phyloP scores from a whole-genome alignment of 2,888 invertebrate species.

The Alsophila aescularia region DNA sequence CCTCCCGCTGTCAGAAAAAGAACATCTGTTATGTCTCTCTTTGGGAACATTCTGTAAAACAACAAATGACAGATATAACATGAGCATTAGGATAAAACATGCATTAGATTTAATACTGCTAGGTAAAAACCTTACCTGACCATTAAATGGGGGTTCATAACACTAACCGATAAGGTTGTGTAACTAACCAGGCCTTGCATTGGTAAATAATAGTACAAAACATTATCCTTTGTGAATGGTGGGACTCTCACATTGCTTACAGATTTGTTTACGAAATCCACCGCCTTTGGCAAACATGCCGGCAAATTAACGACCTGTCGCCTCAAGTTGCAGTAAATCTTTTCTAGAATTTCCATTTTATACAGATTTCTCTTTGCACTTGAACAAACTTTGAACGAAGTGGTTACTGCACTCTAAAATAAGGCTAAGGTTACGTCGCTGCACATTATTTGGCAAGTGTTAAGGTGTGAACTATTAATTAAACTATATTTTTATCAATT shows the following conservation, averaged over 20 bases:
- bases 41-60: conserved; percentile 88
- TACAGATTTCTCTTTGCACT: conserved; percentile 26
- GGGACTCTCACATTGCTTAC: conserved; percentile 79
- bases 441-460: conserved; percentile 79
- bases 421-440: conserved; percentile 61
- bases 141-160: conserved; percentile 92
- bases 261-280: conserved; percentile 70
- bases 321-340: conserved; percentile 62
- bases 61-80: neutral
- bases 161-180: conserved; percentile 91
- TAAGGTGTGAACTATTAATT: conserved; percentile 56
- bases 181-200: conserved; percentile 90
- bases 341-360: conserved; percentile 75
- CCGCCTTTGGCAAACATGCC: conserved; percentile 61
- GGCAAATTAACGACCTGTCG: conserved; percentile 62
- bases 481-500: conserved; percentile 51
- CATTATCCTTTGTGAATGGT: conserved; percentile 88
- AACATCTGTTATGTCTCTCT: conserved; percentile 91
- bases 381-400: neutral
- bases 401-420: conserved; percentile 49
- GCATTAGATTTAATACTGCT: neutral
- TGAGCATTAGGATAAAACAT: neutral
- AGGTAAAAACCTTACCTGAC: conserved; percentile 81
- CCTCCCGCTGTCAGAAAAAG: conserved; percentile 91
- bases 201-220: conserved; percentile 90